Conservation (phyloP, 2,888 invertebrate genomes). For the Clostera curtula region DNA sequence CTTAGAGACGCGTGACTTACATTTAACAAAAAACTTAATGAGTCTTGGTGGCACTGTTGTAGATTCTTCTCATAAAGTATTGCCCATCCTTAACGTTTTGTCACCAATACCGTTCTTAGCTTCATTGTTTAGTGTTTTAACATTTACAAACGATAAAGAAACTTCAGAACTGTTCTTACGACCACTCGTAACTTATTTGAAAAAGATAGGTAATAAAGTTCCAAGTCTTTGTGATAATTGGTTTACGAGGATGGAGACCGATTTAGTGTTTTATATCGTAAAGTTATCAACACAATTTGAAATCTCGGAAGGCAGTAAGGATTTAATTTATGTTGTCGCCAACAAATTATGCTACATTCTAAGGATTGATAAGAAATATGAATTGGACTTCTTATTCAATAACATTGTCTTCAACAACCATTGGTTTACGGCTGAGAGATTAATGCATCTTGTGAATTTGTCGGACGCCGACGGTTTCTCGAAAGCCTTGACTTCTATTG, state of each 20-base stretch:
- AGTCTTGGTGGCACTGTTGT: slow-evolving; percentile 45
- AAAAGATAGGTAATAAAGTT: slow-evolving; percentile 37
- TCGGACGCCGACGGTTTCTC: slow-evolving; percentile 55
- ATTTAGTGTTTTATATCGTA: slow-evolving; percentile 68
- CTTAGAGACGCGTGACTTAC: slow-evolving; percentile 44
- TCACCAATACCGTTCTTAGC: slow-evolving; percentile 58
- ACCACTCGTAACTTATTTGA: slow-evolving; percentile 55
- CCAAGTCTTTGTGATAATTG: slow-evolving; percentile 72
- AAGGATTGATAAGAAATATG: slow-evolving; percentile 72
- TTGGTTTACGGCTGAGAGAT: slow-evolving; percentile 75
- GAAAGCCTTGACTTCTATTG: slow-evolving; percentile 45
- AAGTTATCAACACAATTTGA: slow-evolving; percentile 49
- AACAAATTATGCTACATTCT: slow-evolving; percentile 77
- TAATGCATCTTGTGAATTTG: slow-evolving; percentile 70
- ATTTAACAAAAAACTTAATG: slow-evolving; percentile 48
- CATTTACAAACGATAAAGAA: slow-evolving; percentile 39
- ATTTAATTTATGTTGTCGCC: slow-evolving; percentile 70
- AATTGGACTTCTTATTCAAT: slow-evolving; percentile 74
- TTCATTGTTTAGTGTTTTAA: slow-evolving; percentile 51
- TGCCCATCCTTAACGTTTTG: slow-evolving; percentile 45
- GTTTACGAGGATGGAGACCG: slow-evolving; percentile 78
- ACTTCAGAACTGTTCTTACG: slow-evolving; percentile 51
- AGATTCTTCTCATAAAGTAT: slow-evolving; percentile 45
- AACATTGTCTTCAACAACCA: slow-evolving; percentile 76
- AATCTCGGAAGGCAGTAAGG: slow-evolving; percentile 58